Base-by-base conservation (phyloP, 2,888 invertebrate genomes). In the Ornithoptera priamus region DNA sequence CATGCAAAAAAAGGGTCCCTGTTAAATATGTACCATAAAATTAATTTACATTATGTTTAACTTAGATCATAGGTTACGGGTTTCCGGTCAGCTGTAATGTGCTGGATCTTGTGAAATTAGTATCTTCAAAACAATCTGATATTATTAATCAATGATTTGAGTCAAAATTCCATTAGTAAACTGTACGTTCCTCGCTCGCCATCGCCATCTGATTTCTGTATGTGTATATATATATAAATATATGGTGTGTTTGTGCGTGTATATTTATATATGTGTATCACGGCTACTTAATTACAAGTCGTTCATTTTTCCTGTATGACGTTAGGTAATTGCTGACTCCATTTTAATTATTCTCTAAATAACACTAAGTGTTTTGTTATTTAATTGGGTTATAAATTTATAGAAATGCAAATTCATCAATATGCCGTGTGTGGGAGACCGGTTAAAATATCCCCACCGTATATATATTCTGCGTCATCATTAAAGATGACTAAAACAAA, bases 1-100 rank as follows among this genome's bases (percentile, higher is more conserved):
- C 2, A 76, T 89, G 74, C 82, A 84, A 62, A 85, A 82, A 73
- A 74, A 75, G 62, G 74, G 74, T 66, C 72, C 71, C 42, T 73
- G 71, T 72, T 71, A 20, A 57, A 62, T 56, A 64, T 17, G n/a
- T 39, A 46, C 17, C 42, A 24, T 22, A 46, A 42, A 30, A 50
- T 1, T 42, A 61, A 42, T 56, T 6, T 42, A 62, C 24, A 39
- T 20, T 60, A 63, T 24, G 39, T 39, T 36, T n/a, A 56, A 53
- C 1, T 18, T 53, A n/a, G 53, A 8, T n/a, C 5, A 22, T 53
- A 53, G 53, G 53, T 53, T 62, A 62, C 65, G 58, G 69, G 69
- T 65, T 53, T 18, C 58, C 39, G 17, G n/a, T 62, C 46, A 46
- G 46, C 15, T 58, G 22, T 36, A 66, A n/a, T 66, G 53, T 59